Evolutionary conservation across 1,140 invertebrate genomes (phyloP).

Genomic region (Drosophila navojoa): DNA sequence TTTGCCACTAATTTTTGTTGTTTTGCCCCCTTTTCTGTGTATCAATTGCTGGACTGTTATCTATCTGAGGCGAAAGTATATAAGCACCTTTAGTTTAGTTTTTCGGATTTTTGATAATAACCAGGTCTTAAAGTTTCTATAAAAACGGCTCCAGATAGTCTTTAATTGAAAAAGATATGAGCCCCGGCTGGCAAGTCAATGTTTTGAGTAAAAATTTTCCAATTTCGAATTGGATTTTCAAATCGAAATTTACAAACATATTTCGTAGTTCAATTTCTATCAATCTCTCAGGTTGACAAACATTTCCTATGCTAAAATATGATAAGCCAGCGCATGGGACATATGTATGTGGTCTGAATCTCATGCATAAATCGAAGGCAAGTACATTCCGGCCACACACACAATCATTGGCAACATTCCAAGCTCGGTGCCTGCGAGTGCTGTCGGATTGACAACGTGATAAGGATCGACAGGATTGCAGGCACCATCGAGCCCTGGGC

Average conservation of each 20-base stretch:
- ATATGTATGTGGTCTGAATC: slow-evolving; percentile 41
- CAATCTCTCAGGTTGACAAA: neutral
- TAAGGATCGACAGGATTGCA: slow-evolving; percentile 56
- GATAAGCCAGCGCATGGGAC: slow-evolving; percentile 66
- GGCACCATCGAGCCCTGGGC: neutral
- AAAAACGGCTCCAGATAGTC: neutral
- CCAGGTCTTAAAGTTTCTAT: neutral
- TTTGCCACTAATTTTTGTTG: neutral
- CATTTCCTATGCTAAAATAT: slow-evolving; percentile 71
- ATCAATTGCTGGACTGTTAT: slow-evolving; percentile 16
- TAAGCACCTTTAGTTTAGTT: slow-evolving; percentile 10
- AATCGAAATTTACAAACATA: neutral
- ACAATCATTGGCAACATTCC: slow-evolving; percentile 50
- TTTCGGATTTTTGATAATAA: slow-evolving; percentile 11
- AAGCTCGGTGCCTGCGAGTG: slow-evolving; percentile 13
- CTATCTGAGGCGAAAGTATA: slow-evolving; percentile 4
- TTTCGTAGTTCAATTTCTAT: neutral
- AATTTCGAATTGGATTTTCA: slow-evolving; percentile 29
- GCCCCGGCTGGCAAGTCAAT: neutral
- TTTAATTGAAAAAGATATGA: neutral
- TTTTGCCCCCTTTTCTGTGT: neutral
- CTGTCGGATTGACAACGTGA: slow-evolving; percentile 36
- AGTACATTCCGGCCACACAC: slow-evolving; percentile 36
- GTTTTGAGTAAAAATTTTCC: too few relatives aligned
- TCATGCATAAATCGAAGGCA: slow-evolving; percentile 62